phyloP scores from a whole-genome alignment of 2,113 vertebrate genomes.

The Brachypodius melanocephalos region DNA sequence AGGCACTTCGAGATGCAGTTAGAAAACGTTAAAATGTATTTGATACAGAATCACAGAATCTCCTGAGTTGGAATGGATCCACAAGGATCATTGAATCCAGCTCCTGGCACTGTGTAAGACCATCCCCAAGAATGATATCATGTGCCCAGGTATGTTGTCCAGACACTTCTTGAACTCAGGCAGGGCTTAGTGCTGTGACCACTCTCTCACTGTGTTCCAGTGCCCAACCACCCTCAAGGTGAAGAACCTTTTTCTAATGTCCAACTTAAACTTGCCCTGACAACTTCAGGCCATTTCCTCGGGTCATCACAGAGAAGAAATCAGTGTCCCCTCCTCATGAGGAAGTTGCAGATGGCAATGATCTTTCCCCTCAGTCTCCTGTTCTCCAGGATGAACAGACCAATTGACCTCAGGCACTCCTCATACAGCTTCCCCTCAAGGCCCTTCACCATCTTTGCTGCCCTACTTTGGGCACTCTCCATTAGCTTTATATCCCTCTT shows the following conservation, averaged over 20 bases:
- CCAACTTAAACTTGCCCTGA: neutral
- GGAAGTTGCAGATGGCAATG: neutral
- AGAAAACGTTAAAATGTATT: neutral
- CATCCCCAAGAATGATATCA: neutral
- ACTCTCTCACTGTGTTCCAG: neutral
- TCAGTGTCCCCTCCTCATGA: neutral
- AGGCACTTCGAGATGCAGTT: neutral
- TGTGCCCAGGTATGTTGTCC: neutral
- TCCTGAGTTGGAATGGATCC: neutral
- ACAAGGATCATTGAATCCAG: neutral
- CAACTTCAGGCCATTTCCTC: neutral
- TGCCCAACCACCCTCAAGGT: neutral
- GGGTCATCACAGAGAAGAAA: neutral
- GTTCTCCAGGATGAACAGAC: neutral
- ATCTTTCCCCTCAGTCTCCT: neutral
- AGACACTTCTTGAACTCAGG: neutral
- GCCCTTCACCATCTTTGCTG: neutral
- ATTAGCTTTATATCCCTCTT: neutral
- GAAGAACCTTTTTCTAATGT: neutral
- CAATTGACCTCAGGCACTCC: neutral
- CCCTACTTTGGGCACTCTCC: neutral
- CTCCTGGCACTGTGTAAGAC: neutral
- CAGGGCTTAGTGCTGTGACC: neutral
- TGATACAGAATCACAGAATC: neutral
- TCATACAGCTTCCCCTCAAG: neutral